Conservation (phyloP, 2,888 invertebrate genomes). For the Drosophila algonquin region DNA sequence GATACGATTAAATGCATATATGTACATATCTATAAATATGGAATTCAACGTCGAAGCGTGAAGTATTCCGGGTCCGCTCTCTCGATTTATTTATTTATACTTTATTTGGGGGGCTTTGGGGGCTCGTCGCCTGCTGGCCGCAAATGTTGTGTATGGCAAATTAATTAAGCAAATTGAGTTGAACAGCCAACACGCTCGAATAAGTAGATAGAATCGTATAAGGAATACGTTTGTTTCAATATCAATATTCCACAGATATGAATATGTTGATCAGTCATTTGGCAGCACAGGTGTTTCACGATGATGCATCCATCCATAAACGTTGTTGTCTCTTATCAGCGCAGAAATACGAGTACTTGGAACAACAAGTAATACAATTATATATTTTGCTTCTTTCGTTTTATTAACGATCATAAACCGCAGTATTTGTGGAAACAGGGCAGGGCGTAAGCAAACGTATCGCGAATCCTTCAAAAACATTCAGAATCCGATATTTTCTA, state of each 20-base stretch:
- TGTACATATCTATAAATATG: neutral
- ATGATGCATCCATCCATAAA: neutral
- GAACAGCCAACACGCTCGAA: slow-evolving; percentile 8
- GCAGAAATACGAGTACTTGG: neutral
- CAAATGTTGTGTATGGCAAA: slow-evolving; percentile 5
- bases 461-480: slow-evolving; percentile 28
- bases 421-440: slow-evolving; percentile 19
- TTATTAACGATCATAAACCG: slow-evolving; percentile 41
- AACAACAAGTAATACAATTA: neutral
- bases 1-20: neutral
- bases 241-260: neutral
- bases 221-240: neutral
- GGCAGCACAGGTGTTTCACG: neutral
- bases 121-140: slow-evolving; percentile 33
- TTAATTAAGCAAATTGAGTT: slow-evolving; percentile 33
- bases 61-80: slow-evolving; percentile 13
- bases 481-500: slow-evolving; percentile 52
- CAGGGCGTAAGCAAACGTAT: slow-evolving; percentile 12
- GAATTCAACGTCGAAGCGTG: slow-evolving; percentile 23
- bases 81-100: slow-evolving; percentile 31
- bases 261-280: neutral
- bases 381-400: slow-evolving; percentile 16
- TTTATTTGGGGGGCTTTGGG: slow-evolving; percentile 26
- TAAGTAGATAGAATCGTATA: neutral
- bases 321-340: neutral